These are phyloP conservation scores for Dysmachus trigonus DNA, from an alignment of 2,888 invertebrate species.

Conservation along the genomic window DNA sequence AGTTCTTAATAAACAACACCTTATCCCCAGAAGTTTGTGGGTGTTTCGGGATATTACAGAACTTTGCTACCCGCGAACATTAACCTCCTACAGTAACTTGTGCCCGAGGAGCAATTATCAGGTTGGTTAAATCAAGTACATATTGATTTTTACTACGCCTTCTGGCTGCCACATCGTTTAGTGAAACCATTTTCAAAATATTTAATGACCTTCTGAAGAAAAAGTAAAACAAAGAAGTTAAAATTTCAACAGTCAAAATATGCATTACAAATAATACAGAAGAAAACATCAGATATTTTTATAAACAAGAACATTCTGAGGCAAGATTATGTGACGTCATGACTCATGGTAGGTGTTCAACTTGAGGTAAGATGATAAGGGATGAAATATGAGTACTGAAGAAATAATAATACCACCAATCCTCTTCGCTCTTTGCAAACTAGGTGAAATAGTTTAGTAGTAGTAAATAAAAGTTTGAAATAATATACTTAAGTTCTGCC, in stretches of 20 bases:
- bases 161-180: background rate
- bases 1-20: background rate
- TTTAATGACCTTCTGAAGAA: background rate
- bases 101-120: background rate
- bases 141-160: background rate
- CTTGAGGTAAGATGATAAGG: background rate
- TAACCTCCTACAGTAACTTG: background rate
- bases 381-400: no score
- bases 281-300: background rate
- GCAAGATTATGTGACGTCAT: no score
- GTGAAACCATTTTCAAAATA: background rate
- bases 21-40: background rate
- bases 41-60: background rate
- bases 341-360: background rate
- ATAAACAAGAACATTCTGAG: no score
- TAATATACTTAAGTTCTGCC: no score
- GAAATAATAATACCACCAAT: no score
- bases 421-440: no score
- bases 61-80: background rate
- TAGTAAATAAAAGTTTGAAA: no score
- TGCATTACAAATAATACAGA: background rate
- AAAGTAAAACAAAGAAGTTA: background rate
- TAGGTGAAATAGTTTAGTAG: no score
- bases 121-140: background rate
- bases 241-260: background rate